Base-by-base conservation (phyloP, 2,797 vertebrate genomes). In the Selene dorsalis region DNA sequence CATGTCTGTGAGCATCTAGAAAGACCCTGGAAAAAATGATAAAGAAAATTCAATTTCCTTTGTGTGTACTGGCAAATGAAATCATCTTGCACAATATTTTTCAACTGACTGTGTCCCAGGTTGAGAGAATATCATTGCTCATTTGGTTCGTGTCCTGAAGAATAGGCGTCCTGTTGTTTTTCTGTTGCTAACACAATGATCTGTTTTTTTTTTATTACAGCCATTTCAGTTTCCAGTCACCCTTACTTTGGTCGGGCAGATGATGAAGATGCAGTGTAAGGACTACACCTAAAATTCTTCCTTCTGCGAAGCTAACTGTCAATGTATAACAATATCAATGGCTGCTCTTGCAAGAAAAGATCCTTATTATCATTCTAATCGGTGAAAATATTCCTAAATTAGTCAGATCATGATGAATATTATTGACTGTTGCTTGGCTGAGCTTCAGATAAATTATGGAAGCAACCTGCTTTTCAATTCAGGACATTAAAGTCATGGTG, bases 211-310 rank as follows among this genome's bases (percentile, higher is more conserved):
- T 69, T 56, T 77, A 83, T 63, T 91, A 22, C 89, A 99, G 97
- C 94, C 71, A 99, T 99, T 92, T 95, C 96, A 79, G 94, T 98
- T 86, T 96, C 95, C 80, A 97, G 95, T 90, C 96, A 98, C 61
- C 98, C 98, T 3, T 98, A 98, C 71, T 96, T 97, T 55, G 97
- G 97, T 60, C 94, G 96, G 72, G 88, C 89, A 75, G 96, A 97
- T 87, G 93, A 97, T 75, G 97, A 97, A 76, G 96, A 97, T 89
- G 60, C 94, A 79, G 86, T 97, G 98, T 99, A 98, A 99, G 97
- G 28, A 65, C 66, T 41, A 14, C 20, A 14, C 60, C 73, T 70
- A 58, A 57, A 62, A 71, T 67, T 69, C 28, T 69, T 79, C 9
- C 16, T 52, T 58, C n/a, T 63, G 22, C 35, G 67, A 38, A 73